A percentile compares a stretch with the other conserved stretches of the same genome.
These are phyloP conservation scores for Lasioglossum morio DNA, from an alignment of 2,888 invertebrate species.

Conservation along the genomic window DNA sequence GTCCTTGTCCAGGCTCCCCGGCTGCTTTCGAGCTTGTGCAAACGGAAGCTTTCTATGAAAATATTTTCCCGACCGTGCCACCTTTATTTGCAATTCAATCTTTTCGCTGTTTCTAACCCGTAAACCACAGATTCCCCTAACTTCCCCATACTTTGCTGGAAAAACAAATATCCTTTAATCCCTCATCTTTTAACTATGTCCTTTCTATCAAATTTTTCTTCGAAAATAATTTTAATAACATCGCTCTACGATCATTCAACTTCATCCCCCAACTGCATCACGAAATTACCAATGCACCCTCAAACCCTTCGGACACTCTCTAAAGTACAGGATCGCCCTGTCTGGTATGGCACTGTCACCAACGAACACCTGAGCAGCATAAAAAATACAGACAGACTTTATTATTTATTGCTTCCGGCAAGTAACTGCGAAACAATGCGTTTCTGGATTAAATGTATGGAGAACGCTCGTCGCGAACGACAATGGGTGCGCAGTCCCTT, in stretches of 20 bases:
- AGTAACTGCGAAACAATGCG: not conserved
- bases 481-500: not conserved
- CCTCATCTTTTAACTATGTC: not conserved
- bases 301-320: not conserved
- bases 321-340: not conserved
- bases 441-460: not conserved
- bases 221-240: not conserved
- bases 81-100: constrained; percentile 1
- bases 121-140: not conserved
- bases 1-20: not conserved
- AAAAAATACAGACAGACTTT: not conserved
- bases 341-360: not conserved
- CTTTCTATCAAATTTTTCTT: not conserved
- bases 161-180: not conserved
- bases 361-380: not conserved
- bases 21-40: not conserved
- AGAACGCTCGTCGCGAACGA: constrained; percentile 3
- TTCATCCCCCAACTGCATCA: not conserved
- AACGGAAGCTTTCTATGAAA: not conserved
- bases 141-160: not conserved
- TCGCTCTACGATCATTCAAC: not conserved
- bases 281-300: not conserved
- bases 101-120: not conserved
- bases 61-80: not conserved
- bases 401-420: constrained; percentile 1